Conservation (phyloP, 2,888 invertebrate species). For the Plebejus argus region DNA sequence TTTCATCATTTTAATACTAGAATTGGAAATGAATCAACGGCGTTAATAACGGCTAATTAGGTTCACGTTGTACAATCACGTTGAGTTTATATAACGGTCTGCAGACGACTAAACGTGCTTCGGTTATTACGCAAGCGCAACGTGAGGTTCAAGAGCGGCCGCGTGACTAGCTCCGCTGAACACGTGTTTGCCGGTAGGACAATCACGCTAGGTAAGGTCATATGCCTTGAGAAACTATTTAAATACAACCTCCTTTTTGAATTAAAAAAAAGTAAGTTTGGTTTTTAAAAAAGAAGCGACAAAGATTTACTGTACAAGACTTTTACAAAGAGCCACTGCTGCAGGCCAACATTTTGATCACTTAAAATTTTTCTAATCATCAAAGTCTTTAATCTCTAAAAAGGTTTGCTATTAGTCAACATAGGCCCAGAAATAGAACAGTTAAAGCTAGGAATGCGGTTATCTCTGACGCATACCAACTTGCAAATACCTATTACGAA, state of each 20-base stretch:
- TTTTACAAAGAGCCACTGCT: neutral
- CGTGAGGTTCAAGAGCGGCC: slow-evolving; percentile 74
- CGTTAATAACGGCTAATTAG: slow-evolving; percentile 57
- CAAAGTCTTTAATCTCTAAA: neutral
- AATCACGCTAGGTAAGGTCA: slow-evolving; percentile 56
- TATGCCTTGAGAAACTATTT: slow-evolving; percentile 24
- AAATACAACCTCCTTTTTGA: neutral
- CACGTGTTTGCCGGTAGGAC: slow-evolving; percentile 59
- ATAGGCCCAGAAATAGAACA: neutral
- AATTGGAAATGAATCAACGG: slow-evolving; percentile 42
- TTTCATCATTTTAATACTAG: neutral
- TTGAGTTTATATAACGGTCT: slow-evolving; percentile 73
- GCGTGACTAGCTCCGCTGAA: slow-evolving; percentile 61
- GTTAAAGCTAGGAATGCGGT: slow-evolving; percentile 18
- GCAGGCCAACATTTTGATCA: neutral
- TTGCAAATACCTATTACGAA: slow-evolving; percentile 29
- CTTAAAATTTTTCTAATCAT: neutral
- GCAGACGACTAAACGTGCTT: slow-evolving; percentile 65
- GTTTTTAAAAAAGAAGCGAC: neutral
- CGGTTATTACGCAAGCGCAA: slow-evolving; percentile 68
- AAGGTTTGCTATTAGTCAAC: neutral
- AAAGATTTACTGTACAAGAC: neutral
- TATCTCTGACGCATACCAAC: slow-evolving; percentile 28
- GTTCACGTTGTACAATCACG: slow-evolving; percentile 69
- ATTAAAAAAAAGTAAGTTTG: neutral